A percentile compares a stretch with the other conserved stretches of the same genome.
These are phyloP conservation scores for Oncorhynchus mykiss DNA, from an alignment of 2,113 vertebrate genomes.

Conservation along the genomic window DNA sequence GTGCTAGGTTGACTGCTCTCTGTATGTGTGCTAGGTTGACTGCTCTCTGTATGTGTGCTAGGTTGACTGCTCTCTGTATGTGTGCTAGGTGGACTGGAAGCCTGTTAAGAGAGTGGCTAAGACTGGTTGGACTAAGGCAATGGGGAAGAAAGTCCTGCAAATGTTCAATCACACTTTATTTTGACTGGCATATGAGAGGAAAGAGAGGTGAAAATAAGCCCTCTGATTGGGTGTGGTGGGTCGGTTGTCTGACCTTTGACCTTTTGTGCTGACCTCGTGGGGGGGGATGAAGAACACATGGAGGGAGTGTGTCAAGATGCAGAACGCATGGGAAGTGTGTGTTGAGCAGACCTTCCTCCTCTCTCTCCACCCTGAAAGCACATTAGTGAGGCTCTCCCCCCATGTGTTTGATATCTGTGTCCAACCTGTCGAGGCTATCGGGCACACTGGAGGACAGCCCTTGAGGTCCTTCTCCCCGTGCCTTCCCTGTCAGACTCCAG, in stretches of 20 bases:
- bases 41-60: no score
- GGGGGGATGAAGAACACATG: conserved; percentile 42
- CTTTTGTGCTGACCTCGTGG: no score
- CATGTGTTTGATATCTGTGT: conserved; percentile 6
- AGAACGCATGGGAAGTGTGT: neutral
- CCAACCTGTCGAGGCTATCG: neutral
- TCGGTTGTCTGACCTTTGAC: conserved; percentile 23
- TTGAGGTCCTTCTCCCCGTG: no score
- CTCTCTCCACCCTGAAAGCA: neutral
- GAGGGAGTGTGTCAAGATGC: neutral
- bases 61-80: neutral
- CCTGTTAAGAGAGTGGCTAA: no score
- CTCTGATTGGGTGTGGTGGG: no score
- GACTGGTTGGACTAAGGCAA: no score
- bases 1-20: conserved; percentile 5
- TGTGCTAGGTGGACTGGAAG: neutral
- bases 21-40: no score
- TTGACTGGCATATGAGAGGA: no score
- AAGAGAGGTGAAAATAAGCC: no score
- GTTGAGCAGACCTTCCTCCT: neutral
- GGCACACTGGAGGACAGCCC: neutral
- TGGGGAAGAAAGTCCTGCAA: no score
- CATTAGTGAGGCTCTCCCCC: neutral
- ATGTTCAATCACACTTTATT: no score
- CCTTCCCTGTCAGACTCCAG: neutral